These are phyloP conservation scores for Entomobrya proxima DNA, from an alignment of 2,888 invertebrate species.

Conservation along the genomic window DNA sequence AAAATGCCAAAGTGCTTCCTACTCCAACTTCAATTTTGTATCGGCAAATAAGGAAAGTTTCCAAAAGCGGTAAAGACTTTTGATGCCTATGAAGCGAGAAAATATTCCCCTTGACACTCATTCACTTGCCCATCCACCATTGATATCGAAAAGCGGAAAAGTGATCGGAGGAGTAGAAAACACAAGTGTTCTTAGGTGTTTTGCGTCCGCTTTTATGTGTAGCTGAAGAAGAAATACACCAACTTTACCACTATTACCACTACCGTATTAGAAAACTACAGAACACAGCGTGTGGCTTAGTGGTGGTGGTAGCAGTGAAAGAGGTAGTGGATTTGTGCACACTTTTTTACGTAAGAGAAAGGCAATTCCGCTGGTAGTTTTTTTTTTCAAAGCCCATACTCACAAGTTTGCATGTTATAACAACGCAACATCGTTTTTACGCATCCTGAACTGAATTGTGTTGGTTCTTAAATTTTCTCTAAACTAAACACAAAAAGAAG, in stretches of 20 bases:
- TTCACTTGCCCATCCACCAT: constrained; percentile 54
- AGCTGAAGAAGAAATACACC: not conserved
- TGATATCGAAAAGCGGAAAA: constrained; percentile 62
- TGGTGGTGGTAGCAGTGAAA: not conserved
- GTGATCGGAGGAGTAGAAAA: constrained; percentile 47
- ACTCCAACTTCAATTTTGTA: not conserved
- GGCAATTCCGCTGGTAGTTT: not conserved
- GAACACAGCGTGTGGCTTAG: not conserved
- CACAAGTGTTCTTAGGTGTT: constrained; percentile 57
- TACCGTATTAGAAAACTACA: not conserved
- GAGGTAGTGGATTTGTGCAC: not conserved
- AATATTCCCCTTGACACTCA: constrained; percentile 69
- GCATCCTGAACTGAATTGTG: too few relatives aligned
- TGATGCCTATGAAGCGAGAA: constrained; percentile 63
- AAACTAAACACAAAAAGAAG: not conserved
- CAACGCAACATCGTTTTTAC: too few relatives aligned
- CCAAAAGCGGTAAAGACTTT: constrained; percentile 40
- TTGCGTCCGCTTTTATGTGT: constrained; percentile 28
- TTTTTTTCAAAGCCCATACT: not conserved
- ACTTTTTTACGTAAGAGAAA: not conserved
- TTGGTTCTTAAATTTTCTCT: constrained; percentile 17
- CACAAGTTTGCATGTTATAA: constrained; percentile 1
- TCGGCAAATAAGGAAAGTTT: constrained; percentile 37
- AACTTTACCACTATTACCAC: too few relatives aligned
- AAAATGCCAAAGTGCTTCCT: not conserved